These are phyloP conservation scores for Catharus ustulatus DNA, from an alignment of 2,797 vertebrate genomes.

Conservation along the genomic window DNA sequence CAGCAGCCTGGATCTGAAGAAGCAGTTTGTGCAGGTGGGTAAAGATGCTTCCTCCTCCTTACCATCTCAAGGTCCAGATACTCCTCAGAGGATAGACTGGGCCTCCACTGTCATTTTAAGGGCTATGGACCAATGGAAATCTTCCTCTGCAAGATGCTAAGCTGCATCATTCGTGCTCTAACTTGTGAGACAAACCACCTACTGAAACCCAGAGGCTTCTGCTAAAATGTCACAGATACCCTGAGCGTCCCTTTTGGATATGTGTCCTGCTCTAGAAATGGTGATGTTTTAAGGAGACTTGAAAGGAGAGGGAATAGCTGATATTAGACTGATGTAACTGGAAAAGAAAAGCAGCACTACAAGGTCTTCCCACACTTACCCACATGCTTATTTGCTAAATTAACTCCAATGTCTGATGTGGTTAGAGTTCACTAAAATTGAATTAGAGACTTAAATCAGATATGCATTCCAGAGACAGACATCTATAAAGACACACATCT, in stretches of 20 bases:
- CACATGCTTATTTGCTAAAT: slow-evolving; percentile 25
- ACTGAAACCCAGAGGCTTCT: background rate
- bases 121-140: background rate
- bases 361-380: background rate
- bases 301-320: background rate
- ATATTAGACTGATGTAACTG: background rate
- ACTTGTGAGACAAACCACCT: background rate
- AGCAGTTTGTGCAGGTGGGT: background rate
- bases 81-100: background rate
- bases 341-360: background rate
- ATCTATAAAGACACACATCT: background rate
- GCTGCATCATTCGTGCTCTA: background rate
- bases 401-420: background rate
- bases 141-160: background rate
- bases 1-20: background rate
- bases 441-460: slow-evolving; percentile 10
- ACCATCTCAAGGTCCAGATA: background rate
- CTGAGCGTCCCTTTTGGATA: background rate
- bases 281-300: background rate
- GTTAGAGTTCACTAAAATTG: background rate
- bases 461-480: background rate
- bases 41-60: background rate
- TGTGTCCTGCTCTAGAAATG: background rate
- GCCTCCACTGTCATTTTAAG: background rate
- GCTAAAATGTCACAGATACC: background rate